Percentiles rank a stretch among this genome's conserved stretches.
phyloP scores from a whole-genome alignment of 2,888 invertebrate genomes.

The Heliconius aoede region DNA sequence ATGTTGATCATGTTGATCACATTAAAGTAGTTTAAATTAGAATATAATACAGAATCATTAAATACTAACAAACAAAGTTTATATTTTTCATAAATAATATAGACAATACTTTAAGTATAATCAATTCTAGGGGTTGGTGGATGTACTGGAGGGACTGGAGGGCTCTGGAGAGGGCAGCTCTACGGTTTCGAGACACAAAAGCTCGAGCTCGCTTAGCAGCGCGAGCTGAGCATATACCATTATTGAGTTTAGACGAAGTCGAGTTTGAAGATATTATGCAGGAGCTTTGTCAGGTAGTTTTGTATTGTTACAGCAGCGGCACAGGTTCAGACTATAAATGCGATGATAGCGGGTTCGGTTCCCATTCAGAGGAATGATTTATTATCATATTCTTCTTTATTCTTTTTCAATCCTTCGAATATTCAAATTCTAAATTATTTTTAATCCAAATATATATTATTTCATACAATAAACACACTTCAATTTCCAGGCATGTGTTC shows the following conservation, averaged over 20 bases:
- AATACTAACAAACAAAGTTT: no score
- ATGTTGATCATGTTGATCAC: no score
- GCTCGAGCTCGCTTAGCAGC: slow-evolving; percentile 78
- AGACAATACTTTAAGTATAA: not conserved
- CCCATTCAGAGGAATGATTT: no score
- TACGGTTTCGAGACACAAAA: slow-evolving; percentile 76
- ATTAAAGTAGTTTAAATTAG: no score
- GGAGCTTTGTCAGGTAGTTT: slow-evolving; percentile 80
- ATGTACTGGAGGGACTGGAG: slow-evolving; percentile 81
- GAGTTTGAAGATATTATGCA: slow-evolving; percentile 84
- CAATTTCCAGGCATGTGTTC: slow-evolving; percentile 76
- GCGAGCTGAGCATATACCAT: slow-evolving; percentile 77
- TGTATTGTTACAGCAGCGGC: no score
- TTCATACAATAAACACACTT: not conserved
- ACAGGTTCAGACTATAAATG: no score
- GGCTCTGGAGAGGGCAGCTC: slow-evolving; percentile 75
- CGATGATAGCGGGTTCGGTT: no score
- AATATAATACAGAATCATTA: no score
- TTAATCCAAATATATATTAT: not conserved
- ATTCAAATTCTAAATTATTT: no score
- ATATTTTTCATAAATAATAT: not conserved
- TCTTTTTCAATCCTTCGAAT: no score
- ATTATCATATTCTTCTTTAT: no score
- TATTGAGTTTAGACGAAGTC: slow-evolving; percentile 80
- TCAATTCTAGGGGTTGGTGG: slow-evolving; percentile 78